phyloP scores from a whole-genome alignment of 2,797 vertebrate genomes.

The Cyclopterus lumpus region DNA sequence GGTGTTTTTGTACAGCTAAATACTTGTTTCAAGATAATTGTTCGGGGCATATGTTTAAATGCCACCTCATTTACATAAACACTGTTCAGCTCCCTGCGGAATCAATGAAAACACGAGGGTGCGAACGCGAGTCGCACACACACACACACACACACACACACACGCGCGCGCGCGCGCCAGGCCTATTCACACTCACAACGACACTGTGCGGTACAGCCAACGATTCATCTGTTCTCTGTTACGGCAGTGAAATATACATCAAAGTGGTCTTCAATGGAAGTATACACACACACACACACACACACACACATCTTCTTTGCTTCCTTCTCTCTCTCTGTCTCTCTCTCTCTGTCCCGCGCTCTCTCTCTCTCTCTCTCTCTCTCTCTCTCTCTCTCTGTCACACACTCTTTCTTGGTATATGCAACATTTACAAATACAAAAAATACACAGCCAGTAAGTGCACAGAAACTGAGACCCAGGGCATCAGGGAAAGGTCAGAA shows the following conservation, averaged over 20 bases:
- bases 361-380: neutral
- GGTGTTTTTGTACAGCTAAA: slow-evolving; percentile 67
- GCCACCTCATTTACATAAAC: slow-evolving; percentile 80
- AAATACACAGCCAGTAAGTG: slow-evolving; percentile 2
- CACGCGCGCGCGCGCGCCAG: neutral
- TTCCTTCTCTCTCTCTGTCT: neutral
- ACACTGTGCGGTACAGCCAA: slow-evolving; percentile 43
- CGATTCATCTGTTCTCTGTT: slow-evolving; percentile 68
- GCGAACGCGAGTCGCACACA: slow-evolving; percentile 22
- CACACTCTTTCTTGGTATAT: slow-evolving; percentile 11
- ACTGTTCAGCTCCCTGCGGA: slow-evolving; percentile 70
- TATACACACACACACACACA: slow-evolving; percentile 8
- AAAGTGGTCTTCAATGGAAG: slow-evolving; percentile 64
- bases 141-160: slow-evolving; percentile 30
- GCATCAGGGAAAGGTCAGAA: too few species aligned
- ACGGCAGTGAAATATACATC: slow-evolving; percentile 74
- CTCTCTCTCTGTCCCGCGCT: neutral
- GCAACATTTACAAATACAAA: slow-evolving; percentile 12
- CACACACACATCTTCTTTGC: slow-evolving; percentile 10
- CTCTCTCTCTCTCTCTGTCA: neutral
- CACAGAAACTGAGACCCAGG: slow-evolving; percentile 19
- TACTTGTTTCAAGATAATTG: slow-evolving; percentile 75
- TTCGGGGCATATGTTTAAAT: slow-evolving; percentile 77
- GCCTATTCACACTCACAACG: slow-evolving; percentile 56
- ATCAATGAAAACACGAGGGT: slow-evolving; percentile 66